Conservation (phyloP, 1,140 invertebrate genomes). For the Zaprionus capensis region DNA sequence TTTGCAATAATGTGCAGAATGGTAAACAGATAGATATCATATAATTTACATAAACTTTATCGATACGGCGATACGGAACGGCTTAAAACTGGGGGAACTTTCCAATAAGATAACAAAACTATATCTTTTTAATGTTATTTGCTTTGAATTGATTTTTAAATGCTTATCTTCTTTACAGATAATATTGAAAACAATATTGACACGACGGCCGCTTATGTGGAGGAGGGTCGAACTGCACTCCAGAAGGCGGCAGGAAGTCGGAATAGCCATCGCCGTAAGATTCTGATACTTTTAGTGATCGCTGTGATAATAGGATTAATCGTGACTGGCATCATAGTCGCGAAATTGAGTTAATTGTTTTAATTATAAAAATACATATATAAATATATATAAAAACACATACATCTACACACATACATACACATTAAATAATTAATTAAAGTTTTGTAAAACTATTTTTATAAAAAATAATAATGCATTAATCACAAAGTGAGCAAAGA, state of each 20-base stretch:
- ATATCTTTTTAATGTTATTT: neutral
- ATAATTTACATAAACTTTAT: neutral
- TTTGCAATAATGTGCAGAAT: neutral
- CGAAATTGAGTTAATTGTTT: constrained; percentile 85
- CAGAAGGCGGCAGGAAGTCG: constrained; percentile 92
- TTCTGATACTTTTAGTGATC: constrained; percentile 88
- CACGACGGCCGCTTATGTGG: constrained; percentile 90
- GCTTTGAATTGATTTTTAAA: neutral
- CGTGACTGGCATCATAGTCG: constrained; percentile 88
- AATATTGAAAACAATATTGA: constrained; percentile 95
- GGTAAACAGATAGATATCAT: neutral
- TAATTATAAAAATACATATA: constrained; percentile 44
- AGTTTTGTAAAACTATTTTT: constrained; percentile 76
- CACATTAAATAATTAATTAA: constrained; percentile 44
- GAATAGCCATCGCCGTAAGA: constrained; percentile 89
- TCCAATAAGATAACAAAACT: neutral
- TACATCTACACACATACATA: constrained; percentile 38
- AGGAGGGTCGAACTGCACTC: constrained; percentile 90
- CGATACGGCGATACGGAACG: neutral
- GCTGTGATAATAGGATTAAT: constrained; percentile 88
- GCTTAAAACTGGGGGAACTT: neutral
- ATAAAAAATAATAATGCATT: constrained; percentile 63
- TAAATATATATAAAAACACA: constrained; percentile 29
- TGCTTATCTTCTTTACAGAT: constrained; percentile 86
- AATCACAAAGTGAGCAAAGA: constrained; percentile 76